These are phyloP conservation scores for Peromyscus polionotus DNA, from an alignment of 2,113 vertebrate genomes.

Conservation along the genomic window DNA sequence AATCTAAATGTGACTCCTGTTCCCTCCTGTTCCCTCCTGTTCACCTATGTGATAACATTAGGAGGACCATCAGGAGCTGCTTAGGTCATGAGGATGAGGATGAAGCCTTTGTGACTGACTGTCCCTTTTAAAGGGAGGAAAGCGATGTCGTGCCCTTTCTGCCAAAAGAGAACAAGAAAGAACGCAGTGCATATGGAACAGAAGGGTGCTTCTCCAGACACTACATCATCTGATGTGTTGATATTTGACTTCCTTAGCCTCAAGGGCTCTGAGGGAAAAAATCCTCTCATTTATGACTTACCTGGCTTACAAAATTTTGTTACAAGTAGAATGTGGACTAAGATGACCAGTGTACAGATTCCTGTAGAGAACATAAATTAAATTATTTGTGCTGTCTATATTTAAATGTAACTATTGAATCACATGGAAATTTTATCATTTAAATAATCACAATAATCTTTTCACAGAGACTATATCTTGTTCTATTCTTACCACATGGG, in stretches of 20 bases:
- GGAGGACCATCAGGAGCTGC: background rate
- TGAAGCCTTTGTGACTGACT: background rate
- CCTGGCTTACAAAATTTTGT: background rate
- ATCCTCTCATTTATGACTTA: background rate
- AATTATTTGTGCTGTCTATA: background rate
- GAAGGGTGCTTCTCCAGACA: background rate
- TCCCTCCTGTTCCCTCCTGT: background rate
- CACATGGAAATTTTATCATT: background rate
- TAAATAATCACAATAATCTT: background rate
- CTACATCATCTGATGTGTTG: background rate
- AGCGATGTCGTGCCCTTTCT: background rate
- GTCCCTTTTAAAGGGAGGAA: background rate
- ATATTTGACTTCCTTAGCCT: background rate
- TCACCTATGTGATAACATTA: background rate
- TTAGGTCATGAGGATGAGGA: background rate
- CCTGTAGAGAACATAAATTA: background rate
- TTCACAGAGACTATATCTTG: background rate
- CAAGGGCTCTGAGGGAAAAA: background rate
- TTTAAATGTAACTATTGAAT: background rate
- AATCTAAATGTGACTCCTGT: background rate
- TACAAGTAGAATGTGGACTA: background rate
- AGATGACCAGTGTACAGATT: background rate
- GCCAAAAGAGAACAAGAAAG: background rate
- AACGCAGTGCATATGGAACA: background rate
- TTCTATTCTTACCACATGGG: background rate